Evolutionary conservation across 2,888 invertebrate species (phyloP), one percentile per base, ranked within the genome.

Genomic region (Thymelicus acteon): DNA sequence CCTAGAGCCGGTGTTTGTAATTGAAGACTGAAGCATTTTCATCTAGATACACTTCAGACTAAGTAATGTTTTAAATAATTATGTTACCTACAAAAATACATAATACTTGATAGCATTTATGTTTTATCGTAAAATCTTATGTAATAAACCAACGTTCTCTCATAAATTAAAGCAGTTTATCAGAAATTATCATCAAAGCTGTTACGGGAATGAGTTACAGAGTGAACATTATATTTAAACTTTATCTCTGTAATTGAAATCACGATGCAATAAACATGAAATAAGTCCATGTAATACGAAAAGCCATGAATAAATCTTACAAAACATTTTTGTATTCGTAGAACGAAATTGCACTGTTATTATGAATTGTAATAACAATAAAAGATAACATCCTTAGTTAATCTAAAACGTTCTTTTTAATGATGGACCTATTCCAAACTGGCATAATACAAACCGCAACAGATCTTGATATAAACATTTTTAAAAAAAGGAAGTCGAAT

Each of bases 191-290:
- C 74, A 81, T 81, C 82, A 72, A 65, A 71, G 75, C 78, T 78
- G 82, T 82, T 82, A 82, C 76, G 77, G 73, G 76, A 77, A 79
- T 78, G 75, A 78, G 79, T 77, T 58, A 40, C 66, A 75, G 68
- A 74, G 75, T 75, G 66, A 76, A 76, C 75, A 76, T 54, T 74
- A 75, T 77, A 82, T 85, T 86, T 80, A 81, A 79, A 77, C 80
- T 79, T 85, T 89, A 90, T 90, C 87, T 87, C 75, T 66, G 78
- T 88, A 90, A 91, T 90, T 89, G 87, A 89, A 91, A 89, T 89
- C 90, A 86, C 87, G 88, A 88, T 83, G 84, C 83, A 84, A 86
- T 83, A 63, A 69, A 69, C 69, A 49, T 70, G 15, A 24, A 63
- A 63, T 10, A 40, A 64, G 31, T 47, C 47, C 82, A 80, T 74